Percentiles rank a stretch among this genome's conserved stretches.
Conservation (phyloP, 2,113 vertebrate species). For the Vidua chalybeata region DNA sequence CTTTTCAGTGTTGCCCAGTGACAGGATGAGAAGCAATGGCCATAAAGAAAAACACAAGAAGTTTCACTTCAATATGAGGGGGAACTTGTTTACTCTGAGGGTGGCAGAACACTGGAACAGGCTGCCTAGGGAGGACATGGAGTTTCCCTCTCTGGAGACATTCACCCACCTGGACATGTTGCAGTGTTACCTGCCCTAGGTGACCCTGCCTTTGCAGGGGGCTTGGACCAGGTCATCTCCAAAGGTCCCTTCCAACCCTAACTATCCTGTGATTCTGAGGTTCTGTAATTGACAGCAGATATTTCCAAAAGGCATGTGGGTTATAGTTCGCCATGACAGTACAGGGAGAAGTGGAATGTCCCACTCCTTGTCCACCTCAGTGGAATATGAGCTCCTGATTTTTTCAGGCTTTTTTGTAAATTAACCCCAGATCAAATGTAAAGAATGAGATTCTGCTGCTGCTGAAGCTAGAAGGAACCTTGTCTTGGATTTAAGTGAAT, state of each 20-base stretch:
- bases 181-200: background rate
- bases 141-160: background rate
- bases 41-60: background rate
- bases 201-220: background rate
- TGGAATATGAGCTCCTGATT: background rate
- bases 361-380: background rate
- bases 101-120: background rate
- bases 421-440: background rate
- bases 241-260: background rate
- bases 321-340: rapidly evolving
- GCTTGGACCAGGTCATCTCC: background rate
- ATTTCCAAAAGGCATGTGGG: rapidly evolving
- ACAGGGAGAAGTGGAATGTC: background rate
- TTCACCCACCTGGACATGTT: background rate
- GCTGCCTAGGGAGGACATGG: background rate
- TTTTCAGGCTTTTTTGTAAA: background rate
- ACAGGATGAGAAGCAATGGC: background rate
- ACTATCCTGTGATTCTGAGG: background rate
- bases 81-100: background rate
- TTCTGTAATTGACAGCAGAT: background rate
- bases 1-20: background rate
- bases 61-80: background rate
- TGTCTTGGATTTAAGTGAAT: background rate
- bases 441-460: background rate
- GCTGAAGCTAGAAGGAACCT: background rate